Percentiles rank a stretch among this genome's conserved stretches.
Evolutionary conservation across 2,888 invertebrate genomes (phyloP).

Genomic region (Acanthosepion lycidas): DNA sequence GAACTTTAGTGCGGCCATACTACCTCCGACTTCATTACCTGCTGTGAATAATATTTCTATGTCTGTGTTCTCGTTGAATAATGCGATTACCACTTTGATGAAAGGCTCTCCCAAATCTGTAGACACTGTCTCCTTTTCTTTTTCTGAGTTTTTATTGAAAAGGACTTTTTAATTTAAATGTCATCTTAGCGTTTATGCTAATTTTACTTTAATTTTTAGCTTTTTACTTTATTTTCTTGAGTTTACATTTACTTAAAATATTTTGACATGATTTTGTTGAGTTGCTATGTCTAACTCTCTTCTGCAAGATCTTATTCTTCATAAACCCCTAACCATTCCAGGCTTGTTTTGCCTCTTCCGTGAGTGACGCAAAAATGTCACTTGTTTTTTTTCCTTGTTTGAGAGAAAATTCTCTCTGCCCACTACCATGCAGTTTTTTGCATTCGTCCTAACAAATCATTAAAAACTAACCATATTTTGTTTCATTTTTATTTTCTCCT

Average conservation of each 20-base stretch:
- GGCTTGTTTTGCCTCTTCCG: not conserved
- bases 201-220: constrained; percentile 33
- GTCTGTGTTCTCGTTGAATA: not conserved
- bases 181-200: no score
- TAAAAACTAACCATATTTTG: not conserved
- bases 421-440: not conserved
- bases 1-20: not conserved
- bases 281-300: not conserved
- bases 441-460: not conserved
- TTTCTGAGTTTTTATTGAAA: not conserved
- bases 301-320: not conserved
- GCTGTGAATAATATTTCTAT: not conserved
- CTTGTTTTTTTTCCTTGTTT: not conserved
- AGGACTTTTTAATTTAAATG: not conserved
- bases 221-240: not conserved
- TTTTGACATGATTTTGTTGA: not conserved
- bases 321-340: not conserved
- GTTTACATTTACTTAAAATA: no score
- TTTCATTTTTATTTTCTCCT: not conserved
- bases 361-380: not conserved
- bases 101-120: not conserved
- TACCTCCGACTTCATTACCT: not conserved
- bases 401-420: not conserved
- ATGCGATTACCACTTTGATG: not conserved
- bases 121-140: not conserved